Conservation (phyloP, 2,888 invertebrate genomes). For the Megamerina dolium region DNA sequence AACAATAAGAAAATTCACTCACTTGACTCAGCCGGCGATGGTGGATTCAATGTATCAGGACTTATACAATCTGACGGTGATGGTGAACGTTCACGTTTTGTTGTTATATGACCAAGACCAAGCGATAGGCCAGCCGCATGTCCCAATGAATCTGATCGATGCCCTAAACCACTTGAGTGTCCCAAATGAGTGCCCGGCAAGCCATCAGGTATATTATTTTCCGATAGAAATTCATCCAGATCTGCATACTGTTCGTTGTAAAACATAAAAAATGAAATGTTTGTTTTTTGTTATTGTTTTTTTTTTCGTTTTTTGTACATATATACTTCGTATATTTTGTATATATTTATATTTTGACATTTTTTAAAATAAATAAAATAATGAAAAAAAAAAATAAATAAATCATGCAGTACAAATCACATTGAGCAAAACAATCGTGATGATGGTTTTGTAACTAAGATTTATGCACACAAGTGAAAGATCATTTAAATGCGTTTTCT, state of each 20-base stretch:
- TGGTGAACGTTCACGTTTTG: slow-evolving; percentile 81
- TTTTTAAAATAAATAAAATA: background rate
- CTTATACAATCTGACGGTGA: slow-evolving; percentile 85
- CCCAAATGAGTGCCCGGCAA: slow-evolving; percentile 57
- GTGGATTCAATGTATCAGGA: slow-evolving; percentile 82
- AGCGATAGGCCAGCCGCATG: slow-evolving; percentile 56
- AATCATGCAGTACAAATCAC: too few relatives aligned
- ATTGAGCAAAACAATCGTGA: too few relatives aligned
- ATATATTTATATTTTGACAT: background rate
- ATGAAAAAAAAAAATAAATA: background rate
- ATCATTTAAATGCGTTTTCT: too few relatives aligned
- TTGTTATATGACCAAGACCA: slow-evolving; percentile 59
- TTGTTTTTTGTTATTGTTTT: background rate
- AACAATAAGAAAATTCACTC: slow-evolving; percentile 48
- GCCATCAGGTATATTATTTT: slow-evolving; percentile 87
- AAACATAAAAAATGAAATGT: slow-evolving; percentile 1
- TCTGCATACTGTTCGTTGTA: slow-evolving; percentile 74
- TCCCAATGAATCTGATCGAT: slow-evolving; percentile 50
- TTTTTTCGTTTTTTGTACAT: background rate
- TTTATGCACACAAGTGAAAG: too few relatives aligned
- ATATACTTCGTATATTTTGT: background rate
- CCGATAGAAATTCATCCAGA: slow-evolving; percentile 93
- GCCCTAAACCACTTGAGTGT: slow-evolving; percentile 47
- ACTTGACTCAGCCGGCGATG: slow-evolving; percentile 87
- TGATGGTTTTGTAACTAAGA: too few relatives aligned